Evolutionary conservation across 2,888 invertebrate species (phyloP).

Genomic region (Leucophenga maculata): DNA sequence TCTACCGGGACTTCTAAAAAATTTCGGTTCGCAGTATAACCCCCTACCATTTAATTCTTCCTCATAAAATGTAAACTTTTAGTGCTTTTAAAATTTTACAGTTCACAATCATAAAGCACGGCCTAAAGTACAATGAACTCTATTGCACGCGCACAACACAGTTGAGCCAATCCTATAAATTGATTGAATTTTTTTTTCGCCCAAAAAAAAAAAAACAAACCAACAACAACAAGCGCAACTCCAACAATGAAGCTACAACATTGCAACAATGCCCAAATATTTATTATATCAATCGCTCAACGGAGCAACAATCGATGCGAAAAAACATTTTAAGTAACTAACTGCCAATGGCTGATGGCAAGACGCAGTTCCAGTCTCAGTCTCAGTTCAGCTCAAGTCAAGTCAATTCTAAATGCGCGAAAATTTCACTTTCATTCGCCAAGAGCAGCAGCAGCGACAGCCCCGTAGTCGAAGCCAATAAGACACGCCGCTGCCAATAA

Average conservation of each 20-base stretch:
- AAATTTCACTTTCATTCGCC: slow-evolving; percentile 54
- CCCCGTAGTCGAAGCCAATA: too few species aligned
- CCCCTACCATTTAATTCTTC: too few species aligned
- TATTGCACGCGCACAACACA: neutral
- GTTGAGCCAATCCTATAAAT: slow-evolving; percentile 52
- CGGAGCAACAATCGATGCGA: slow-evolving; percentile 3
- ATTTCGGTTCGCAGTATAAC: too few species aligned
- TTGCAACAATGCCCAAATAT: slow-evolving; percentile 8
- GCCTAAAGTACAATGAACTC: slow-evolving; percentile 10
- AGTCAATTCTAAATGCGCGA: slow-evolving; percentile 29
- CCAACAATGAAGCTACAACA: slow-evolving; percentile 12
- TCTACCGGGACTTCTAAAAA: too few species aligned
- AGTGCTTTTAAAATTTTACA: too few species aligned
- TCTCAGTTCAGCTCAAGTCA: neutral
- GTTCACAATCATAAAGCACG: neutral
- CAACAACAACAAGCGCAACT: neutral
- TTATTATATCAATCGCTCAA: slow-evolving; percentile 27
- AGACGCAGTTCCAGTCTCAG: neutral
- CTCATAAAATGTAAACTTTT: too few species aligned
- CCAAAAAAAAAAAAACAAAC: slow-evolving; percentile 12
- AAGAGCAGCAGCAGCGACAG: neutral
- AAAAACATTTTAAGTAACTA: slow-evolving; percentile 8
- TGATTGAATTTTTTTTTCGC: slow-evolving; percentile 48
- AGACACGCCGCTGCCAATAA: too few species aligned
- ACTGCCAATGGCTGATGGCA: neutral